Base-by-base conservation (phyloP, 2,888 invertebrate genomes). In the Rhabditoides inermis region DNA sequence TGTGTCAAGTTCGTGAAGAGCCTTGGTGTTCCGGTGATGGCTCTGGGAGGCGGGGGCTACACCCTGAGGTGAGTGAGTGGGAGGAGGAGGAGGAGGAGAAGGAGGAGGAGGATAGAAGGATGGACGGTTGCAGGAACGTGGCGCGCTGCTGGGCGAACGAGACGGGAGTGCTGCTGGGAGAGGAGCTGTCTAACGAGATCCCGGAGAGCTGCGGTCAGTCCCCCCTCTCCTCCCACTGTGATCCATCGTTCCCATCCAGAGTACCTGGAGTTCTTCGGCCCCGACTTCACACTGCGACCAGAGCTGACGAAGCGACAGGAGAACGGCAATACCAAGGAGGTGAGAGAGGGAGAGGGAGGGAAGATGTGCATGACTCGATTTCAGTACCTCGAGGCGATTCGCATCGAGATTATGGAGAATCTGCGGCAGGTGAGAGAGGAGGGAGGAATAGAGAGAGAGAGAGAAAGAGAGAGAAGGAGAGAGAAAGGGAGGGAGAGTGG, bases 71-170 rank as follows among this genome's bases (percentile, higher is more conserved):
- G 98, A 78, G 98, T 98, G 0, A 92, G 95, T 0, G 83, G 95
- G 2, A 94, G 92, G 77, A 95, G 95, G 95, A 91, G 94, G 0
- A 91, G 91, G 72, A n/a, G n/a, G n/a, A n/a, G n/a, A n/a, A n/a
- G n/a, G n/a, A n/a, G n/a, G n/a, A n/a, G n/a, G n/a, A n/a, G n/a
- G n/a, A n/a, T n/a, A n/a, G n/a, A n/a, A n/a, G n/a, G n/a, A n/a
- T n/a, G n/a, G n/a, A n/a, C n/a, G n/a, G n/a, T n/a, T n/a, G n/a
- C n/a, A n/a, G 98, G 94, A 80, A 98, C 94, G 95, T 98, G 0
- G 95, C 98, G 0, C 83, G 98, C 3, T 95, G 94, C 77, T 99
- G 98, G 98, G 92, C 95, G 0, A 92, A 92, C 72, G 98, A 98
- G 79, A 99, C 98, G 0, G 89, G 94, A 0, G 80, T 98, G 0